Percentiles rank a stretch among this genome's conserved stretches.
Conservation (phyloP, 1,140 invertebrate genomes). For the Episyrphus balteatus region DNA sequence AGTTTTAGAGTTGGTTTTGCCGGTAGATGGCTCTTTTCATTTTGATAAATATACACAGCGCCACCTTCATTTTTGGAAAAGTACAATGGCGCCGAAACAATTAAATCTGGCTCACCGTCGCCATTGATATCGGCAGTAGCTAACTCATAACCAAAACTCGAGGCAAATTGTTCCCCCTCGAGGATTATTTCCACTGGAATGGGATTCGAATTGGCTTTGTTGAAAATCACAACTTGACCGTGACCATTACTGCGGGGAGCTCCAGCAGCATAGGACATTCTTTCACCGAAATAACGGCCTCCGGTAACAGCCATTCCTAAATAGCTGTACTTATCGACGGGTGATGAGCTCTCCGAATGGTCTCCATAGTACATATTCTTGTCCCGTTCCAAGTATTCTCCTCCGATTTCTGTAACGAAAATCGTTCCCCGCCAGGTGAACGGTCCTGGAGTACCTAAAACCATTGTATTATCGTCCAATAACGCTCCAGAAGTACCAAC, state of each 20-base stretch:
- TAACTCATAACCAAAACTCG: constrained; percentile 82
- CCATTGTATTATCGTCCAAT: constrained; percentile 63
- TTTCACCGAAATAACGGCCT: constrained; percentile 59
- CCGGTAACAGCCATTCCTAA: constrained; percentile 80
- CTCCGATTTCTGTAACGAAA: constrained; percentile 64
- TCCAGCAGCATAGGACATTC: constrained; percentile 66
- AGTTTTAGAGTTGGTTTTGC: constrained; percentile 49
- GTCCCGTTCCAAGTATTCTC: constrained; percentile 63
- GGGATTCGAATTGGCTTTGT: constrained; percentile 46
- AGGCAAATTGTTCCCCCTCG: constrained; percentile 75
- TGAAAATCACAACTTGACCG: constrained; percentile 76
- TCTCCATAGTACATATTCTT: constrained; percentile 66
- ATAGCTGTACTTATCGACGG: constrained; percentile 84
- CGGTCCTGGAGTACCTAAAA: constrained; percentile 78
- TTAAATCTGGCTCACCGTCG: constrained; percentile 76
- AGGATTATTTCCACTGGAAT: constrained; percentile 54
- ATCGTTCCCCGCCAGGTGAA: constrained; percentile 82
- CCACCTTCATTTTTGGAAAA: constrained; percentile 70
- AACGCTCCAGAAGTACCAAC: constrained; percentile 77
- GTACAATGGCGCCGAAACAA: constrained; percentile 87
- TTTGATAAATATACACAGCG: constrained; percentile 81
- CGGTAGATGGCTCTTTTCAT: constrained; percentile 42
- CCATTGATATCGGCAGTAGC: constrained; percentile 74
- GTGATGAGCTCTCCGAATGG: constrained; percentile 51
- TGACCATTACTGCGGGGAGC: constrained; percentile 75